Evolutionary conservation across 2,888 invertebrate genomes (phyloP), one percentile per base, ranked within the genome.

Genomic region (Polymixis flavicincta): DNA sequence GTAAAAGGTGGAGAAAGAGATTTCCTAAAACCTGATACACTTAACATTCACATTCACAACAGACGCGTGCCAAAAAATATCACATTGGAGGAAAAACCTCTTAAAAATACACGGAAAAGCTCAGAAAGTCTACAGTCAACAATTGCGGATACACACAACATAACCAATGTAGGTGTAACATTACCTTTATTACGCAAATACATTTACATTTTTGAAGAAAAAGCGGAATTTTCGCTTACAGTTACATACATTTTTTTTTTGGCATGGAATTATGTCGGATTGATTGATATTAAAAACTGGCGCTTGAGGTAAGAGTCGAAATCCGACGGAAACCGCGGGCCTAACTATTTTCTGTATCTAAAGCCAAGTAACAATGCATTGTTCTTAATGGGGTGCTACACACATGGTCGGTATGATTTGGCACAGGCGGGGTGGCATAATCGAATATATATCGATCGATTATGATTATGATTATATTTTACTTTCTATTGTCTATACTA

Each of bases 31-130:
- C 13, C 22, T 17, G 1, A 25, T 42, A 71, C 42, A 67, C 22
- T 71, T 45, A 45, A 14, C 54, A 14, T 32, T n/a, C 7, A 25
- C 28, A 28, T 60, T 37, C 13, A 37, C n/a, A 32, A 32, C 19
- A 48, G 19, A 11, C 6, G 9, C 19, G n/a, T 45, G 32, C 32
- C 14, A 17, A 59, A 70, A 13, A 50, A 37, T 55, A 45, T 42
- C 25, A 45, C 19, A 19, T 60, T 48, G 19, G 13, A 22, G 60
- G 28, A 55, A 77, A 59, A 64, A 19, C 32, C 25, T 19, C 13
- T 48, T 48, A 70, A 13, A 72, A 59, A 50, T 22, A 73, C 59
- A 70, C 13, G 17, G 22, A 22, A 57, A 57, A 22, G 3, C 37
- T 4, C 17, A 64, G 14, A 32, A 50, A 28, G 19, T 17, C n/a